phyloP scores from a whole-genome alignment of 2,113 vertebrate genomes.

The Elephantulus edwardii region DNA sequence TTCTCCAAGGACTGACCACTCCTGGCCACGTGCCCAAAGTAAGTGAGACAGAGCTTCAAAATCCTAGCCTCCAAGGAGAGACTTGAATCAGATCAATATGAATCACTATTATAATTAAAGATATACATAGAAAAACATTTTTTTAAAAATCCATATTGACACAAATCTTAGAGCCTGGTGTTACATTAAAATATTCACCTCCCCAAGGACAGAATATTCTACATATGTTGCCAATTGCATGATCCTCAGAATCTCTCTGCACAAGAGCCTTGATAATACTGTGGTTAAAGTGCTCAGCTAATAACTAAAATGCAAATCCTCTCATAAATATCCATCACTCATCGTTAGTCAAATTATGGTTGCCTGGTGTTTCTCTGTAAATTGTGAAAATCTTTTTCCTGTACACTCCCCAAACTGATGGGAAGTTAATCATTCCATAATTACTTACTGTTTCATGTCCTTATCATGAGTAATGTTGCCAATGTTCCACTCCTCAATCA shows the following conservation, averaged over 20 bases:
- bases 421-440: slow-evolving; percentile 76
- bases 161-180: slow-evolving; percentile 21
- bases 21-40: no score
- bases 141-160: background rate
- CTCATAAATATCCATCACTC: slow-evolving; percentile 76
- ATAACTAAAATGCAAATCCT: slow-evolving; percentile 42
- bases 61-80: no score
- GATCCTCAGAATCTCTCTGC: slow-evolving; percentile 59
- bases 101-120: background rate
- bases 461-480: slow-evolving; percentile 62
- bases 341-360: slow-evolving; percentile 68
- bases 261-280: background rate
- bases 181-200: background rate
- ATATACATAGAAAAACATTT: background rate
- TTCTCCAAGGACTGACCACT: no score
- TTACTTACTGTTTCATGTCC: slow-evolving; percentile 64
- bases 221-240: background rate
- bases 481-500: slow-evolving; percentile 57
- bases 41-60: no score
- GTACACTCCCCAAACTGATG: slow-evolving; percentile 58
- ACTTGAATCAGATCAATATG: no score
- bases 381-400: slow-evolving; percentile 71
- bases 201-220: background rate
- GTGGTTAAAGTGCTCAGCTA: background rate
- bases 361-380: slow-evolving; percentile 71